A percentile compares a stretch with the other conserved stretches of the same genome.
These are phyloP conservation scores for Volucella inflata DNA, from an alignment of 2,888 invertebrate species.

Conservation along the genomic window DNA sequence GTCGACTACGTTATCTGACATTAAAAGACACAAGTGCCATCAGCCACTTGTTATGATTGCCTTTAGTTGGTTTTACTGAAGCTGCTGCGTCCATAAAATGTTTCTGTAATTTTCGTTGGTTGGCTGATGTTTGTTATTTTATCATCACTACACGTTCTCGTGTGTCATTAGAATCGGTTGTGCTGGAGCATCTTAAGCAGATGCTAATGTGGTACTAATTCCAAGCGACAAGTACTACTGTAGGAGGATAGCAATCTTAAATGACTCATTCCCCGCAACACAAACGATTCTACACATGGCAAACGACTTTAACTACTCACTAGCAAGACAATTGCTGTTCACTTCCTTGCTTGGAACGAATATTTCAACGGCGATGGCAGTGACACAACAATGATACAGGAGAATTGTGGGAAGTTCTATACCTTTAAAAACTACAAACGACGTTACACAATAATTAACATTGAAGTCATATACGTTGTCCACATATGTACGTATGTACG, in stretches of 20 bases:
- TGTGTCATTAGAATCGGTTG: slow-evolving; percentile 43
- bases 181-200: slow-evolving; percentile 33
- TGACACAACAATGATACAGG: neutral
- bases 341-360: slow-evolving; percentile 17
- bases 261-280: slow-evolving; percentile 35
- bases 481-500: neutral
- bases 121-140: too few species aligned
- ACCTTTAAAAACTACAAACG: slow-evolving; percentile 9
- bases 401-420: slow-evolving; percentile 39
- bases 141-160: slow-evolving; percentile 4
- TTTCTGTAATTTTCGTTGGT: neutral
- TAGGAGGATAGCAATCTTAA: slow-evolving; percentile 13
- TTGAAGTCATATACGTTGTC: slow-evolving; percentile 19
- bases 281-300: neutral
- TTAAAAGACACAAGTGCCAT: slow-evolving; percentile 60
- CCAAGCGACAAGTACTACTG: neutral
- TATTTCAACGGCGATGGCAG: neutral
- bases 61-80: slow-evolving; percentile 32
- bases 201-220: slow-evolving; percentile 38
- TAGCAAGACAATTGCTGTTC: slow-evolving; percentile 8
- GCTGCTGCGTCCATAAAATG: neutral
- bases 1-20: slow-evolving; percentile 33
- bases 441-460: slow-evolving; percentile 54
- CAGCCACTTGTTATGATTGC: slow-evolving; percentile 52
- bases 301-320: slow-evolving; percentile 35